phyloP scores from a whole-genome alignment of 2,113 vertebrate species.

The Vicugna pacos region DNA sequence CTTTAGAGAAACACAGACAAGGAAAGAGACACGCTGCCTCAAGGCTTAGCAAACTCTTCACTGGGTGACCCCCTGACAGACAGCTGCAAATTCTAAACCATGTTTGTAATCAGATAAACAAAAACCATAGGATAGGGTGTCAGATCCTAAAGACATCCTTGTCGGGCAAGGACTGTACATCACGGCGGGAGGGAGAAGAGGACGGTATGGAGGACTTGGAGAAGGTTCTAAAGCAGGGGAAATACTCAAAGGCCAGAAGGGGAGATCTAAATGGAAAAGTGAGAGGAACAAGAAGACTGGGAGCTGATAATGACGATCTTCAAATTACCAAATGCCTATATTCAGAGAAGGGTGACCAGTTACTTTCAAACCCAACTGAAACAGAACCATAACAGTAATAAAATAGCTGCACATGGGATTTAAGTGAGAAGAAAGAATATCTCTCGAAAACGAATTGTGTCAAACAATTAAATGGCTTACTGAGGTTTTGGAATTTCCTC shows the following conservation, averaged over 20 bases:
- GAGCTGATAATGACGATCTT: neutral
- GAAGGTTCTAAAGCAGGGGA: neutral
- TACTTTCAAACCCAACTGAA: neutral
- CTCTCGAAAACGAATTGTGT: slow-evolving; percentile 11
- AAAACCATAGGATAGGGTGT: neutral
- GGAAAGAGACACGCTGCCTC: neutral
- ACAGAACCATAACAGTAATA: neutral
- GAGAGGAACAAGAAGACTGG: neutral
- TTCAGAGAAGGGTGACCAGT: slow-evolving; percentile 4
- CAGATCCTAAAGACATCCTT: neutral
- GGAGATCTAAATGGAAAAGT: neutral
- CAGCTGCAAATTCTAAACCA: neutral
- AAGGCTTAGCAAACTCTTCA: neutral
- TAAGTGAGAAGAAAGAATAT: neutral
- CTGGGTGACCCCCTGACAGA: neutral
- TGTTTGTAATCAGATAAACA: neutral
- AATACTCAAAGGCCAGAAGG: neutral
- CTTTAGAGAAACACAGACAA: neutral
- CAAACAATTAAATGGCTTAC: slow-evolving; percentile 53
- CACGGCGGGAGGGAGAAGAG: fast-evolving
- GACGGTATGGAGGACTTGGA: neutral
- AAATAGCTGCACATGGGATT: neutral
- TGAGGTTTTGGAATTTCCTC: slow-evolving; percentile 64
- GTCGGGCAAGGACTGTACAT: neutral
- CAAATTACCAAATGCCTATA: neutral